A percentile compares a stretch with the other conserved stretches of the same genome.
Conservation (phyloP, 1,140 invertebrate genomes). For the Drosophila parvula region DNA sequence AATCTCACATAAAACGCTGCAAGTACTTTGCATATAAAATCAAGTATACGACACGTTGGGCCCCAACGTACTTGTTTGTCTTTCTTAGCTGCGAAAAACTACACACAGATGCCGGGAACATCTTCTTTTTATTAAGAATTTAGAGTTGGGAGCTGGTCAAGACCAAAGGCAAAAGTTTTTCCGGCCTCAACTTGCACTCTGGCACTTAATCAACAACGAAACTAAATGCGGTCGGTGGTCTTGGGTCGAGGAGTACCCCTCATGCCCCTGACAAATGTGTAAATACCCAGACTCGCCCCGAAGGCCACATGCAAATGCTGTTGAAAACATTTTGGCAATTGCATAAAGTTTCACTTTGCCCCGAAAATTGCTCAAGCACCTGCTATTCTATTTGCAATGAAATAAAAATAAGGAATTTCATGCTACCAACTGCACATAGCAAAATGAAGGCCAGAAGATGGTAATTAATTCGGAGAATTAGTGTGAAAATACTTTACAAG, state of each 20-base stretch:
- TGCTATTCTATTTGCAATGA: conserved; percentile 28
- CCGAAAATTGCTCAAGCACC: conserved; percentile 41
- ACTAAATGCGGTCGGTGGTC: conserved; percentile 65
- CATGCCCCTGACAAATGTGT: conserved; percentile 50
- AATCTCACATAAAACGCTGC: conserved; percentile 56
- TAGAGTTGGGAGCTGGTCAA: conserved; percentile 23
- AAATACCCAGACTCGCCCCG: conserved; percentile 37
- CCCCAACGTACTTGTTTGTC: conserved; percentile 16
- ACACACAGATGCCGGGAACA: conserved; percentile 5
- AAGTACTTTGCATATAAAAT: conserved; percentile 58
- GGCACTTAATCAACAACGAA: conserved; percentile 65
- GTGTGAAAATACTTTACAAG: fast-evolving
- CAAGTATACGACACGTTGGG: conserved; percentile 42
- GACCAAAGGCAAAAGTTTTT: conserved; percentile 50
- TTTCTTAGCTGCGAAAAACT: conserved; percentile 7
- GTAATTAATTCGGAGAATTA: too few relatives aligned
- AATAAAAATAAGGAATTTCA: not conserved
- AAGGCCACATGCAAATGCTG: conserved; percentile 61
- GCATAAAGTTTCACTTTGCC: conserved; percentile 60
- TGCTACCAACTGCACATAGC: not conserved
- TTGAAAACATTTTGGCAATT: conserved; percentile 57
- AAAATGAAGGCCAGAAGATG: not conserved
- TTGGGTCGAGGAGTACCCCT: conserved; percentile 16
- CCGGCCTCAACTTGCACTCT: conserved; percentile 51
- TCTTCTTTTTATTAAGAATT: conserved; percentile 33